Base-by-base conservation (phyloP, 2,888 invertebrate species). In the Ichneumoninae sp. region DNA sequence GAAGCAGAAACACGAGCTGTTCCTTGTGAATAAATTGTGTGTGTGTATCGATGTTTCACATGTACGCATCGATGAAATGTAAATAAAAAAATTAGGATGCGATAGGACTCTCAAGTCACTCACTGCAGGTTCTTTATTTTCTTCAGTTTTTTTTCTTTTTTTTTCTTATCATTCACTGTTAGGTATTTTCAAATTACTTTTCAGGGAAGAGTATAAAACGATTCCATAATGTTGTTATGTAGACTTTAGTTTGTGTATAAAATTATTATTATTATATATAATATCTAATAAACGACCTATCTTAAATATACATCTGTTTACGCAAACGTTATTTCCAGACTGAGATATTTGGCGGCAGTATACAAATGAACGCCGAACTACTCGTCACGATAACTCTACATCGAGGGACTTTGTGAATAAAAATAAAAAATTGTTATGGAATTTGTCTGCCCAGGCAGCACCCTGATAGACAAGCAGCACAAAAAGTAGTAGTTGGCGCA, bases 241-340 rank as follows among this genome's bases (percentile, higher is more conserved):
- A 91, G 89, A 89, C 83, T 87, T 89, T 91, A 92, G 90, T 91
- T 92, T 91, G 89, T 92, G 92, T 92, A 92, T 91, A 91, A 90
- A 88, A 85, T 79, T 77, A 85, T 91, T 90, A 90, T 90, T 78
- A 70, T 71, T 40, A 40, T 40, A 68, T 80, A 71, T 66, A 65
- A 69, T 76, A 75, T 62, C 68, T 60, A 82, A 82, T 92, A 92
- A 90, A 91, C 88, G 87, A 88, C 85, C 83, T 86, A 86, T 71
- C 80, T 68, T 80, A 80, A 76, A 76, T 80, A 72, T 79, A 80
- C 40, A 57, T 47, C 40, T 57, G 52, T 52, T 52, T 36, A 40
- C 57, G 71, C 1, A 57, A 71, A 71, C 22, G 10, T 54, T 8
- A 71, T 57, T 40, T 22, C 54, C 57, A 10, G 30, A 69, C 16